These are phyloP conservation scores for Heliothis subflexa DNA, from an alignment of 1,140 invertebrate genomes.

Conservation along the genomic window DNA sequence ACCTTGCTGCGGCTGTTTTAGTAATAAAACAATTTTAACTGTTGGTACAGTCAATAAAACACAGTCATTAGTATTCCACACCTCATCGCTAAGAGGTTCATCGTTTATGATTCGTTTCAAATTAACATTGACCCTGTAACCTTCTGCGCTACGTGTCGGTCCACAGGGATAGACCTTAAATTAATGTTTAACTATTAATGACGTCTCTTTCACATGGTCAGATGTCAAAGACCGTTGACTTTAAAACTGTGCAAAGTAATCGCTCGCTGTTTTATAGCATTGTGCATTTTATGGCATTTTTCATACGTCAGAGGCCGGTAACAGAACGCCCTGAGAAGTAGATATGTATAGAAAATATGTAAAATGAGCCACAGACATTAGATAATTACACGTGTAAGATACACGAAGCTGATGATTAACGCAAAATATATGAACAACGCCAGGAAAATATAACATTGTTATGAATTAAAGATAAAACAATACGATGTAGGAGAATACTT, in stretches of 20 bases:
- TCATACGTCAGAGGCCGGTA: too few relatives aligned
- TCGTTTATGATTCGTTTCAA: slow-evolving; percentile 38
- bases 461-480: neutral
- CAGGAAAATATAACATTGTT: neutral
- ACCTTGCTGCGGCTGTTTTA: slow-evolving; percentile 43
- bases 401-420: neutral
- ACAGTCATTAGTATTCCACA: slow-evolving; percentile 49
- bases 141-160: slow-evolving; percentile 29
- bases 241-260: neutral
- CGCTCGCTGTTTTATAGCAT: neutral
- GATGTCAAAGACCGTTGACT: neutral
- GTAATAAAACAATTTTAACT: slow-evolving; percentile 54
- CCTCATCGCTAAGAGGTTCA: slow-evolving; percentile 34
- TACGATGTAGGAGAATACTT: neutral
- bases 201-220: neutral
- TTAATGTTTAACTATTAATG: neutral
- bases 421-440: neutral
- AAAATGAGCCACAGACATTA: neutral
- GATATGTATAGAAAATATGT: neutral
- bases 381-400: neutral
- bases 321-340: neutral
- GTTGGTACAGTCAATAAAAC: slow-evolving; percentile 40
- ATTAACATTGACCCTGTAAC: slow-evolving; percentile 46
- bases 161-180: slow-evolving; percentile 25
- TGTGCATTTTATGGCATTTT: too few relatives aligned